These are phyloP conservation scores for Spondyliosoma cantharus DNA, from an alignment of 2,797 vertebrate species.

Conservation along the genomic window DNA sequence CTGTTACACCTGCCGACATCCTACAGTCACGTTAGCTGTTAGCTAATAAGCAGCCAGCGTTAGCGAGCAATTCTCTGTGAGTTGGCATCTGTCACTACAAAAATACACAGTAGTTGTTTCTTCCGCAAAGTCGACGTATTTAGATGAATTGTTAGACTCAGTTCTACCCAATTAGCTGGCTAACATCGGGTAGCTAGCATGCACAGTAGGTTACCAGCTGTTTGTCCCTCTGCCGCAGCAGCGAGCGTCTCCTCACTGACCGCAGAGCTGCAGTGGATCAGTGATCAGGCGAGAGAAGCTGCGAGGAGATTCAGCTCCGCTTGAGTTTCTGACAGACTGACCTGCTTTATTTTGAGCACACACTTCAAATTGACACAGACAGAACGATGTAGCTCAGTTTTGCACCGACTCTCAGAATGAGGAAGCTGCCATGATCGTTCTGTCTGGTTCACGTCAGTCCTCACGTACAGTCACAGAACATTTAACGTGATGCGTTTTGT, in stretches of 20 bases:
- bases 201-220: slow-evolving; percentile 49
- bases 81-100: not conserved
- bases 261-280: not conserved
- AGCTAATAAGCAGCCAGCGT: slow-evolving; percentile 40
- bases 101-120: not conserved
- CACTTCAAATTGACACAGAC: not conserved
- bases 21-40: slow-evolving; percentile 47
- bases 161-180: not conserved
- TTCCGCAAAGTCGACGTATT: rapidly evolving
- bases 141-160: not conserved
- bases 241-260: slow-evolving; percentile 1
- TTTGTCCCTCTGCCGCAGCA: slow-evolving; percentile 23
- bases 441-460: not conserved
- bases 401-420: not conserved
- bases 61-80: not conserved
- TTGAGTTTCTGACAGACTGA: not conserved
- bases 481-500: not conserved
- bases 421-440: not conserved
- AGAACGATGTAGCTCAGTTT: not conserved
- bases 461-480: not conserved
- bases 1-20: slow-evolving; percentile 32
- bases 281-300: not conserved
- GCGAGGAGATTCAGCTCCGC: not conserved
- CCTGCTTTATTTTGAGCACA: not conserved
- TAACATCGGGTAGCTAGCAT: not conserved